Conservation (phyloP, 2,113 vertebrate species). For the Eulacestoma nigropectus region DNA sequence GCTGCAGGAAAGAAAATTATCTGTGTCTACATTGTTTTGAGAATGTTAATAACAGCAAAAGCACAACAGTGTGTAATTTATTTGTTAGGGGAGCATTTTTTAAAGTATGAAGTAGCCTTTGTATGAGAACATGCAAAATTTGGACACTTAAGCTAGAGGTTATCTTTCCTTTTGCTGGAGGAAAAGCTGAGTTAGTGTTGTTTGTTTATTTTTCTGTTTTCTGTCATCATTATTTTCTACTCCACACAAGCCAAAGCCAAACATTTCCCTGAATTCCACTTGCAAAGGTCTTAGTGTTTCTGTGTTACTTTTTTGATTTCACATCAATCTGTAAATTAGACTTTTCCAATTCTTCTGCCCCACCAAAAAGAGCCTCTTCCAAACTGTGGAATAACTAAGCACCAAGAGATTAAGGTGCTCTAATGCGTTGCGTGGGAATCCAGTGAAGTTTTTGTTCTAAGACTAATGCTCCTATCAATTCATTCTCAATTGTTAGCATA, state of each 20-base stretch:
- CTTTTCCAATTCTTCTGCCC: background rate
- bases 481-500: background rate
- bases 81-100: background rate
- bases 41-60: background rate
- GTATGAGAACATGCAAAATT: background rate
- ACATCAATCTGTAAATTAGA: background rate
- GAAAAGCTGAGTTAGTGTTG: background rate
- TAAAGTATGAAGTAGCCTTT: background rate
- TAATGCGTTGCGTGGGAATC: background rate
- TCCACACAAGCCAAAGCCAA: background rate
- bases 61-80: background rate
- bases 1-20: background rate
- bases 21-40: background rate
- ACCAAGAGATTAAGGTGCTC: background rate
- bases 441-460: background rate
- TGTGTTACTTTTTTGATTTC: background rate
- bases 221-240: background rate
- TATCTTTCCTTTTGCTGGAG: background rate
- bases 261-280: background rate
- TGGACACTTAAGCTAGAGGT: background rate
- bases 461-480: background rate
- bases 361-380: background rate
- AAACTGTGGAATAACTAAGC: background rate
- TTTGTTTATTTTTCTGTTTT: background rate
- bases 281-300: background rate